A percentile compares a stretch with the other conserved stretches of the same genome.
Evolutionary conservation across 2,888 invertebrate species (phyloP).

Genomic region (Altica lythri): DNA sequence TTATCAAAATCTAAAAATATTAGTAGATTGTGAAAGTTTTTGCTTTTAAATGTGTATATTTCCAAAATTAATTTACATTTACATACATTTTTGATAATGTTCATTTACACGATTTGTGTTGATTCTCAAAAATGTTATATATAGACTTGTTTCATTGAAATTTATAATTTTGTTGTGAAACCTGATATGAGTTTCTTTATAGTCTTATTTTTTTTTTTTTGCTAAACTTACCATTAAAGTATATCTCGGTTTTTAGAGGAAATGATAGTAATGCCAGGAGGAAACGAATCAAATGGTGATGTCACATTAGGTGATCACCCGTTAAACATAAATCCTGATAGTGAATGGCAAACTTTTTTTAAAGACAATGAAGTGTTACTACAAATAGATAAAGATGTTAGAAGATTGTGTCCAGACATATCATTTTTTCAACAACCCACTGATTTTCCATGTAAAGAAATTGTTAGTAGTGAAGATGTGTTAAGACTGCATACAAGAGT

Average conservation of each 20-base stretch:
- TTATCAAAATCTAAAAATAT: too few relatives aligned
- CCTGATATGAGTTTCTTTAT: too few relatives aligned
- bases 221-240: too few relatives aligned
- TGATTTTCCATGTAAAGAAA: constrained; percentile 83
- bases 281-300: constrained; percentile 63
- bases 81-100: too few relatives aligned
- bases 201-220: too few relatives aligned
- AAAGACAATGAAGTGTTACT: constrained; percentile 96
- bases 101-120: too few relatives aligned
- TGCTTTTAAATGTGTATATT: too few relatives aligned
- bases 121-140: too few relatives aligned
- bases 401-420: constrained; percentile 92
- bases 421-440: constrained; percentile 97
- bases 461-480: constrained; percentile 78
- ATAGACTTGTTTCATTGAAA: too few relatives aligned
- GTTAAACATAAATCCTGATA: constrained; percentile 91
- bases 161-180: too few relatives aligned
- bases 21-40: too few relatives aligned
- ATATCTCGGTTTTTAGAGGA: constrained; percentile 79
- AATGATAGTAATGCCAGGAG: constrained; percentile 83
- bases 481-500: constrained; percentile 89
- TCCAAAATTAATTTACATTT: too few relatives aligned
- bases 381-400: constrained; percentile 97
- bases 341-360: constrained; percentile 95
- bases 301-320: constrained; percentile 81